Percentiles rank a stretch among this genome's conserved stretches.
These are phyloP conservation scores for Jordanella pulchra DNA, from an alignment of 2,797 vertebrate genomes.

Conservation along the genomic window DNA sequence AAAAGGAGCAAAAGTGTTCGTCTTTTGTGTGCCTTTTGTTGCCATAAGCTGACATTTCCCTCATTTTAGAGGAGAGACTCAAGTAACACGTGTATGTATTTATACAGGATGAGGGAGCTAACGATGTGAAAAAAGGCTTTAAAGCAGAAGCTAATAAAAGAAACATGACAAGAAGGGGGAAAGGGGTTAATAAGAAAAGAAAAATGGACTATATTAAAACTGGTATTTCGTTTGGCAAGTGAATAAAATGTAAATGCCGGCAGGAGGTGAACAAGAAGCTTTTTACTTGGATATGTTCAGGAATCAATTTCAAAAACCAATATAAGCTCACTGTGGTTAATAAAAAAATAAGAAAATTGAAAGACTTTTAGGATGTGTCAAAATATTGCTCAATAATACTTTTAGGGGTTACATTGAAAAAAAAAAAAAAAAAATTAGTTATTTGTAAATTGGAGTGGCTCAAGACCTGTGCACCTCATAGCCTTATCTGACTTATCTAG, in stretches of 20 bases:
- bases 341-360: not conserved
- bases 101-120: conserved; percentile 49
- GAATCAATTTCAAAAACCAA: not conserved
- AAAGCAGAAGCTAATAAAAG: conserved; percentile 8
- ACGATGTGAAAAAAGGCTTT: conserved; percentile 40
- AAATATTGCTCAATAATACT: not conserved
- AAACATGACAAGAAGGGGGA: not conserved
- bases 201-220: not conserved
- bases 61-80: conserved; percentile 16
- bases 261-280: not conserved
- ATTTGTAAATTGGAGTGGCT: not conserved
- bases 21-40: conserved; percentile 40
- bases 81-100: conserved; percentile 11
- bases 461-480: not conserved
- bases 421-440: too few relatives aligned
- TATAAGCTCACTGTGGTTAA: not conserved
- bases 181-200: not conserved
- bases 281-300: not conserved
- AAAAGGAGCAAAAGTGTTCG: conserved; percentile 19
- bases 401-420: not conserved
- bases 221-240: not conserved
- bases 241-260: not conserved
- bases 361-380: not conserved
- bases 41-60: conserved; percentile 36
- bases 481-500: not conserved